These are phyloP conservation scores for Hippoglossus hippoglossus DNA, from an alignment of 2,797 vertebrate genomes.

Conservation along the genomic window DNA sequence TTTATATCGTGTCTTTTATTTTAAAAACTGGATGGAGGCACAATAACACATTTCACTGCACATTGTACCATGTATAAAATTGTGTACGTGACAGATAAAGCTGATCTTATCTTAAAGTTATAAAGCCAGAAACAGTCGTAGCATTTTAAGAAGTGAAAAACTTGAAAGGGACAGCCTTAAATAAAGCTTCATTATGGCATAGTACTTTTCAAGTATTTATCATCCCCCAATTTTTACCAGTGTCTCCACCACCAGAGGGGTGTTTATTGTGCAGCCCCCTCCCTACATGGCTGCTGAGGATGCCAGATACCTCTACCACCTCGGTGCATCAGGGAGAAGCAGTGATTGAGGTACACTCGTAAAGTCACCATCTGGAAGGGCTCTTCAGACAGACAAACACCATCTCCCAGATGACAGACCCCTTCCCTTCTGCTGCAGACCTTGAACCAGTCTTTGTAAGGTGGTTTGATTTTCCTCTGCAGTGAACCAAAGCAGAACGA, in stretches of 20 bases:
- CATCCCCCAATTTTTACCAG: not conserved
- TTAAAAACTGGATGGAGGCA: too few species aligned
- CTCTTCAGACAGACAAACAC: conserved; percentile 48
- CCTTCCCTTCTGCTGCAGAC: conserved; percentile 42
- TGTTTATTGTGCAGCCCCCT: conserved; percentile 36
- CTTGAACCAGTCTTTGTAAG: conserved; percentile 55
- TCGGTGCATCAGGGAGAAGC: conserved; percentile 44
- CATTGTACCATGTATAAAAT: too few species aligned
- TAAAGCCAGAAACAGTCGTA: too few species aligned
- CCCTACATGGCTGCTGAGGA: conserved; percentile 15
- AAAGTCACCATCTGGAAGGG: conserved; percentile 68
- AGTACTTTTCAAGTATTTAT: not conserved
- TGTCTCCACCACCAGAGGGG: conserved; percentile 5
- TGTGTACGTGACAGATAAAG: too few species aligned
- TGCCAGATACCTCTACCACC: conserved; percentile 35
- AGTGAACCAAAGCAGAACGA: not conserved
- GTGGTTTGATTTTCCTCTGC: conserved; percentile 10
- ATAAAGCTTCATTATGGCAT: not conserved
- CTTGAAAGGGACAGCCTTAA: not conserved
- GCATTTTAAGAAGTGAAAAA: too few species aligned
- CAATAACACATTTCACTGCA: too few species aligned
- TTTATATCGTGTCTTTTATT: too few species aligned
- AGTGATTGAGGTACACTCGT: conserved; percentile 62
- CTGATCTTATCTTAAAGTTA: not conserved
- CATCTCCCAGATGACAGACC: conserved; percentile 43